phyloP scores from a whole-genome alignment of 2,113 vertebrate species.

The Eurystomus gularis region DNA sequence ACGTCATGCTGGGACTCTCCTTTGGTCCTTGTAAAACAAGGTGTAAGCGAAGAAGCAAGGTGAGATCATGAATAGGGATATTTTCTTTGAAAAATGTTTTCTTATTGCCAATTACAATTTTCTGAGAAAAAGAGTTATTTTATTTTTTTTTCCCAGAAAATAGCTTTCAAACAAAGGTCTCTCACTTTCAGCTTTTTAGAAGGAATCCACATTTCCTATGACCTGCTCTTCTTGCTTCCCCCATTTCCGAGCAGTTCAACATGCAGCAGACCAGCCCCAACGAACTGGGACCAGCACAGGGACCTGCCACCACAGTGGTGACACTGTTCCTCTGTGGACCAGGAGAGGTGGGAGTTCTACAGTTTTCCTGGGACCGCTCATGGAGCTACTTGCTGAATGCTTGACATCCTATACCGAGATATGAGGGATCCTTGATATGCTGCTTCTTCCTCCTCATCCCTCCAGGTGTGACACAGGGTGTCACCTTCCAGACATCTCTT shows the following conservation, averaged over 20 bases:
- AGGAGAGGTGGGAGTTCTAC: neutral
- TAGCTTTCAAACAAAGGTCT: neutral
- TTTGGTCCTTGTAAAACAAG: neutral
- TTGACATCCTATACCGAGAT: neutral
- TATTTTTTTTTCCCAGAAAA: neutral
- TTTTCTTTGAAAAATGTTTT: neutral
- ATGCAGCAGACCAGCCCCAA: neutral
- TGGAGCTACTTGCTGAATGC: neutral
- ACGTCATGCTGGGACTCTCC: neutral
- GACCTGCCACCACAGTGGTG: neutral
- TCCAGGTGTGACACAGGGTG: neutral
- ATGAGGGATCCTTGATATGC: neutral
- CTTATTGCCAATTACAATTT: neutral
- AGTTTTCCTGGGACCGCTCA: neutral
- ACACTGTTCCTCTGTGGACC: neutral
- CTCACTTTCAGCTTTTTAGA: neutral
- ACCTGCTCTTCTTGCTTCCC: neutral
- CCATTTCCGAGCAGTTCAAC: neutral
- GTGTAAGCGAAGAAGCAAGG: neutral
- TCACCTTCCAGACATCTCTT: neutral
- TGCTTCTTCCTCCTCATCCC: neutral
- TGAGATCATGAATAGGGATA: neutral
- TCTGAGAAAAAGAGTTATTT: neutral
- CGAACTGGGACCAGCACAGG: neutral
- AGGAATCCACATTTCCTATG: neutral